Base-by-base conservation (phyloP, 2,797 vertebrate genomes). In the Neosilurus mollespiculum region DNA sequence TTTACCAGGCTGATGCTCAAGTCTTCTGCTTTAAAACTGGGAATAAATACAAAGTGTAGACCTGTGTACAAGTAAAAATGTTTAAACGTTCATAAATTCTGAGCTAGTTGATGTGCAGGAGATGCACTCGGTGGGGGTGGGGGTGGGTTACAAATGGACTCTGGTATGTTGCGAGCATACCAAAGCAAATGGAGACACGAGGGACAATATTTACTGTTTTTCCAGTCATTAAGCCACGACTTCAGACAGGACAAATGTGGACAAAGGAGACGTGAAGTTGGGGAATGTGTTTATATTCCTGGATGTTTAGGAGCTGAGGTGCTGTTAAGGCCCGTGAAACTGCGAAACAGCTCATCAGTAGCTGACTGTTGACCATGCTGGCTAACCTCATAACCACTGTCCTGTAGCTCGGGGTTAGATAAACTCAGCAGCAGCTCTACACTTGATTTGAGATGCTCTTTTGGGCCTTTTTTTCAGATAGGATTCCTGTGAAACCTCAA, bases 121-220 rank as follows among this genome's bases (percentile, higher is more conserved):
- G 49, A 79, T n/a, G 30, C 2, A 30, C 30, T 30, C 30, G 2
- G 30, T 30, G 1, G 30, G 30, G 30, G 30, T 30, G 30, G 30
- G 30, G 30, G 30, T 1, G 54, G 9, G 82, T 83, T 83, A 81
- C 86, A 90, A 91, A 91, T 78, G 83, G 81, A 81, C 30, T 70
- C 59, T 26, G 75, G 64, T 65, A n/a, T 43, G 56, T 80, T 76
- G 62, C 26, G 67, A 71, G 73, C 85, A 80, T 70, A 79, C 22
- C n/a, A 75, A 80, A 79, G 85, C 83, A 88, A 91, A 91, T 67
- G 1, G 85, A 90, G 91, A 89, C 61, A 9, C 7, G 11, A 89
- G 87, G 80, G 87, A 91, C 90, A 92, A 93, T 93, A 92, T 94
- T 93, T 91, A 91, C 91, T 43, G 54, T 91, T 87, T 83, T 79